phyloP scores from a whole-genome alignment of 2,797 vertebrate species.

The Pangasius djambal region DNA sequence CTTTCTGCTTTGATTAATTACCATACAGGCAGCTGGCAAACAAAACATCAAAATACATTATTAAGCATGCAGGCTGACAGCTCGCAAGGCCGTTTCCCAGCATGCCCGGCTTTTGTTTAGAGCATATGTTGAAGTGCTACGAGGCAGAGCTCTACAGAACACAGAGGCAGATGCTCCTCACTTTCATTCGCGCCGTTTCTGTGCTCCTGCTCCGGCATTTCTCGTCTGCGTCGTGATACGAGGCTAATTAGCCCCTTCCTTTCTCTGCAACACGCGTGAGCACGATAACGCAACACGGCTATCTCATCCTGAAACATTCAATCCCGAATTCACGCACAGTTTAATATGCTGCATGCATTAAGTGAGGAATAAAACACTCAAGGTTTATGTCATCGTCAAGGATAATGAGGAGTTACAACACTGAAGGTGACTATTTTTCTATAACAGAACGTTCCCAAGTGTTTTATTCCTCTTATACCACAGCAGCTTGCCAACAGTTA shows the following conservation, averaged over 20 bases:
- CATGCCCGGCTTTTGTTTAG: background rate
- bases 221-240: background rate
- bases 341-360: background rate
- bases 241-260: background rate
- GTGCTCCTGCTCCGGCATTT: background rate
- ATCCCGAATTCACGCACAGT: background rate
- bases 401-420: background rate
- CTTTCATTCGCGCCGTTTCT: background rate
- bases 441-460: background rate
- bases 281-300: background rate
- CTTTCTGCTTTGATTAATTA: slow-evolving; percentile 55
- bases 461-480: background rate
- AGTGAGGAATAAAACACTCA: background rate
- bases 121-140: background rate
- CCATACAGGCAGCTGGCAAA: slow-evolving; percentile 52
- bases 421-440: too few relatives aligned
- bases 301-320: background rate
- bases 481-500: background rate
- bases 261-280: background rate
- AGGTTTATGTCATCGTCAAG: background rate
- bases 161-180: background rate
- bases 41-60: slow-evolving; percentile 32
- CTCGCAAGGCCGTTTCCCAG: slow-evolving; percentile 37
- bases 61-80: slow-evolving; percentile 45
- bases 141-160: background rate